phyloP scores from a whole-genome alignment of 2,797 vertebrate species.

The Acanthornis magna region DNA sequence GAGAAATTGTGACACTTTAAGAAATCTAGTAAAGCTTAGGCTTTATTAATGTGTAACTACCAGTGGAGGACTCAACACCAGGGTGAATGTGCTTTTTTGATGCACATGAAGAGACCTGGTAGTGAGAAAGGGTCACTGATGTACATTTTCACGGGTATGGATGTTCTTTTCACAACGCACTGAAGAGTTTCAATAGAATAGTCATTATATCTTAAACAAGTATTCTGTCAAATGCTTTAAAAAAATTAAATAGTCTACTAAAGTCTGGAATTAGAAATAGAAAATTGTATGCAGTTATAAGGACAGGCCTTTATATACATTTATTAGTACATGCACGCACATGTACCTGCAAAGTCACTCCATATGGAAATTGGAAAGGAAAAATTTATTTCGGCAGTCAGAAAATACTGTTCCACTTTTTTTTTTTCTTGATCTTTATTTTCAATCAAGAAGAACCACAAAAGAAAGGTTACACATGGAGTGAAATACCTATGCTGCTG shows the following conservation, averaged over 20 bases:
- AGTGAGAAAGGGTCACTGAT: not conserved
- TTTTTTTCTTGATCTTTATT: not conserved
- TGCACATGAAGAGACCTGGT: not conserved
- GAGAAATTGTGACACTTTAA: not conserved
- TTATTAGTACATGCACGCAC: not conserved
- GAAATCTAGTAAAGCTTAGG: not conserved
- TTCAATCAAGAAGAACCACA: not conserved
- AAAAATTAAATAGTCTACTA: not conserved
- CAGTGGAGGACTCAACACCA: accelerated
- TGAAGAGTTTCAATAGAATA: not conserved
- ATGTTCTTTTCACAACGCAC: not conserved
- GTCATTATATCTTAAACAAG: not conserved
- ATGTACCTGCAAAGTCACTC: not conserved
- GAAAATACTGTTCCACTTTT: not conserved
- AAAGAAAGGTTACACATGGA: not conserved
- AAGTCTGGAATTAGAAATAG: not conserved
- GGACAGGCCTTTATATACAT: accelerated
- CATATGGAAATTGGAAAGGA: not conserved
- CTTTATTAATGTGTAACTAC: not conserved
- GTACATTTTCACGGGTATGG: not conserved
- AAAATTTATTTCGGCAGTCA: not conserved
- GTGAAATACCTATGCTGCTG: not conserved
- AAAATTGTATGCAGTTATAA: accelerated
- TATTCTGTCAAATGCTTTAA: not conserved
- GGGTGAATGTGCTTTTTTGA: not conserved